Evolutionary conservation across 2,888 invertebrate genomes (phyloP).

Genomic region (Microctonus aethiopoides): DNA sequence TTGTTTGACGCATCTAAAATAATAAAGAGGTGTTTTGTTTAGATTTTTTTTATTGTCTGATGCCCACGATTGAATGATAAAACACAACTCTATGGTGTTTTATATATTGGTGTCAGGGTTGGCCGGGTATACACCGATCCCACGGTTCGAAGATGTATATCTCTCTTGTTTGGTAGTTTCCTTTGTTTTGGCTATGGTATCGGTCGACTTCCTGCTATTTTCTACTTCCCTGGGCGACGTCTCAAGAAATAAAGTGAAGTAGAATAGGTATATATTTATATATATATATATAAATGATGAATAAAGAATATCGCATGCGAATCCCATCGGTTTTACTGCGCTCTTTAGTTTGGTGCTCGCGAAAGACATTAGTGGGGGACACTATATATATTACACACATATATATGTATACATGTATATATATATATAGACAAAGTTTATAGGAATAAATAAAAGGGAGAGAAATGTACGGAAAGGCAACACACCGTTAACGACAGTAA

Average conservation of each 20-base stretch:
- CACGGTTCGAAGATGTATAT: conserved; percentile 62
- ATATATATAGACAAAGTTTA: not conserved
- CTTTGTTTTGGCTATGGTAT: conserved; percentile 61
- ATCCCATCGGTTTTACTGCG: conserved; percentile 28
- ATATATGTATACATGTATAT: not conserved
- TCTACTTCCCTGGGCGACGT: conserved; percentile 49
- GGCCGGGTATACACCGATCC: conserved; percentile 47
- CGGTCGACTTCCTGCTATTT: conserved; percentile 63
- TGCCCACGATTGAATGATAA: conserved; percentile 24
- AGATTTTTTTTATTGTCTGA: not conserved
- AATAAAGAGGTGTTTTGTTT: conserved; percentile 10
- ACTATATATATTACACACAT: too few species aligned
- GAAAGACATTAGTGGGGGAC: not conserved
- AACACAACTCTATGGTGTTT: not conserved
- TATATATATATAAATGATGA: not conserved
- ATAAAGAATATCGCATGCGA: conserved; percentile 30
- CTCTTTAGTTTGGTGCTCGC: not conserved
- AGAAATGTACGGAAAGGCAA: conserved; percentile 6
- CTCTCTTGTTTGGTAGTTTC: conserved; percentile 62
- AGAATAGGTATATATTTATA: not conserved
- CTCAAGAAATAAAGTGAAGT: conserved; percentile 17
- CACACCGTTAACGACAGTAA: conserved; percentile 22
- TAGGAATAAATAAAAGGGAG: conserved; percentile 17
- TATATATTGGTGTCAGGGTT: conserved; percentile 29
- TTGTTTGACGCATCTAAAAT: conserved; percentile 16